These are phyloP conservation scores for Percopsis transmontana DNA, from an alignment of 2,113 vertebrate genomes.

Conservation along the genomic window DNA sequence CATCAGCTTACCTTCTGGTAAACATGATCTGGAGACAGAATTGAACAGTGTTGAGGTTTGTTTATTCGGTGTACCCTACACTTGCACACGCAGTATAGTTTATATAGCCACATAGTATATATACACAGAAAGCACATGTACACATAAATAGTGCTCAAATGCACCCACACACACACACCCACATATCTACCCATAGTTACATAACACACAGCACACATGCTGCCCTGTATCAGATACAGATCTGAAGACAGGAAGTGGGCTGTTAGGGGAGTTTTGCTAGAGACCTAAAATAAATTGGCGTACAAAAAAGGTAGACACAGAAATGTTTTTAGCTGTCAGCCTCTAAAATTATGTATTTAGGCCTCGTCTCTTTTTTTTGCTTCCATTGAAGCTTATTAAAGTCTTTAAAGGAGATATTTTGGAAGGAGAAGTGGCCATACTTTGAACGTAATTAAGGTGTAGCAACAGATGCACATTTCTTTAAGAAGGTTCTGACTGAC, in stretches of 20 bases:
- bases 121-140: background rate
- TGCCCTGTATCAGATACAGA: conserved; percentile 17
- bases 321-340: conserved; percentile 5
- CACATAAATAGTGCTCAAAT: background rate
- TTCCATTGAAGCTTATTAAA: conserved; percentile 10
- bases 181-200: conserved; percentile 21
- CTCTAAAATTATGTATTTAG: conserved; percentile 9
- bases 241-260: conserved; percentile 60
- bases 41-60: background rate
- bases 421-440: conserved; percentile 21
- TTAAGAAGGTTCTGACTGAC: conserved; percentile 3
- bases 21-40: conserved; percentile 50
- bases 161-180: background rate
- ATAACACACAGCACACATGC: conserved; percentile 5
- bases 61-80: background rate
- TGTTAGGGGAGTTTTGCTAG: conserved; percentile 58
- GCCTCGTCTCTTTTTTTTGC: conserved; percentile 21
- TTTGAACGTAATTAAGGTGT: conserved; percentile 8
- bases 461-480: background rate
- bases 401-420: conserved; percentile 24
- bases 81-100: background rate
- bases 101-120: background rate
- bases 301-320: conserved; percentile 4
- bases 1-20: conserved; percentile 44
- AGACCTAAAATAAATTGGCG: conserved; percentile 43